Evolutionary conservation across 2,888 invertebrate species (phyloP), one percentile per base, ranked within the genome.

Genomic region (Drosophila falleni): DNA sequence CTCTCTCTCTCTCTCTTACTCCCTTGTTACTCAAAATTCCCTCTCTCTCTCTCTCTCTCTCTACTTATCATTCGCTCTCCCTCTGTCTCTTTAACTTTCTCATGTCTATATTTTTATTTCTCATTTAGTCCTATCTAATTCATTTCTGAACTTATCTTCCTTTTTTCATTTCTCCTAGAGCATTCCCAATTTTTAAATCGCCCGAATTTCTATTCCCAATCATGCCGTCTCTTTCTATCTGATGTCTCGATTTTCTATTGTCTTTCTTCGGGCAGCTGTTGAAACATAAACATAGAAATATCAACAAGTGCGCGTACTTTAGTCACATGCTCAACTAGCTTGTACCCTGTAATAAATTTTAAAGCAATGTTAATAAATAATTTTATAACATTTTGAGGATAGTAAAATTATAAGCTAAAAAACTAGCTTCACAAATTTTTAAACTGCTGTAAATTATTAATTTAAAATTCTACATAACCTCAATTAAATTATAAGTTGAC

Each of bases 271-370:
- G 8, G 46, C 47, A 58, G 58, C 47, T 58, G 58, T 47, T 13
- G 46, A 46, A 58, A 58, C 26, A 58, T 4, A 35, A 26, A 8
- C 26, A 29, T 11, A 3, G 10, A 1, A 39, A 13, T 11, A 6
- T 15, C 16, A 26, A 41, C 39, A 15, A 53, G 13, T 19, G 31
- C n/a, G 16, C 31, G 19, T 44, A 19, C n/a, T 9, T 55, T 55
- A 44, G 42, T 55, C n/a, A 55, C 42, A 23, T 44, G 55, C 55
- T 56, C 15, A 33, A 35, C 44, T 44, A 35, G 51, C 15, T 23
- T 11, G 13, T 44, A 56, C 44, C 44, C 55, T 35, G 35, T 35
- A 56, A 44, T 10, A 0, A 13, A 2, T 42, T n/a, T 31, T 1
- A 11, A 26, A 44, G n/a, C 23, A n/a, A 37, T 9, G n/a, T 5